These are phyloP conservation scores for Gymnothorax reevesii DNA, from an alignment of 2,797 vertebrate genomes.

Conservation along the genomic window DNA sequence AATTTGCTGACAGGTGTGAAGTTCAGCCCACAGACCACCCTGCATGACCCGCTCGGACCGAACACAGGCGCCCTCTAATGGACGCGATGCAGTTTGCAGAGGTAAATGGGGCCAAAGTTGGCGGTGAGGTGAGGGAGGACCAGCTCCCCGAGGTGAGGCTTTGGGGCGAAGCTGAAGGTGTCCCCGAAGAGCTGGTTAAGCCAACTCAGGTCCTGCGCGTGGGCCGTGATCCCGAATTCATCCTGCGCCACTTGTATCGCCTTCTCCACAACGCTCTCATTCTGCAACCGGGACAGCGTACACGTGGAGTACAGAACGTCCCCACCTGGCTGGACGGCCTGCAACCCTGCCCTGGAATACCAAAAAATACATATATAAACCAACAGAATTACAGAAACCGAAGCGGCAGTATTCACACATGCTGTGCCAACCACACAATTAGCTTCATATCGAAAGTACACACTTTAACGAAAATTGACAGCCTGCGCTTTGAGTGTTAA, in stretches of 20 bases:
- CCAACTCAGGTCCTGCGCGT: slow-evolving; percentile 72
- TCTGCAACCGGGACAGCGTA: slow-evolving; percentile 89
- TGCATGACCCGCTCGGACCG: neutral
- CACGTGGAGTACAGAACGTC: slow-evolving; percentile 89
- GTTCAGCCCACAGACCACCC: too few species aligned
- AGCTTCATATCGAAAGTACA: too few species aligned
- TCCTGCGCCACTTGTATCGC: slow-evolving; percentile 71
- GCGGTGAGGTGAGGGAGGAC: slow-evolving; percentile 87
- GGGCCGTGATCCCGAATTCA: slow-evolving; percentile 70
- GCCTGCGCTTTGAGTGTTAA: too few species aligned
- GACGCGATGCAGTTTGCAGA: slow-evolving; percentile 83
- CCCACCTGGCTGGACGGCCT: slow-evolving; percentile 77
- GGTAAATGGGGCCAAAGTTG: slow-evolving; percentile 93
- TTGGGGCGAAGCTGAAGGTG: slow-evolving; percentile 82
- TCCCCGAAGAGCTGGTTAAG: slow-evolving; percentile 75
- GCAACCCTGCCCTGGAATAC: slow-evolving; percentile 78
- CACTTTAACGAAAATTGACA: too few species aligned
- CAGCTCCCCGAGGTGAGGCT: slow-evolving; percentile 82
- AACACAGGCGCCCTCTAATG: slow-evolving; percentile 55
- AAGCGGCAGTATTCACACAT: neutral
- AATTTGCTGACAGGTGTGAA: too few species aligned
- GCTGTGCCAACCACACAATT: too few species aligned
- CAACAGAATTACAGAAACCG: neutral
- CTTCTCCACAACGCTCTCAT: slow-evolving; percentile 82
- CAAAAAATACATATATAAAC: neutral